Evolutionary conservation across 1,140 invertebrate species (phyloP), one percentile per base, ranked within the genome.

Genomic region (Conus betulinus): DNA sequence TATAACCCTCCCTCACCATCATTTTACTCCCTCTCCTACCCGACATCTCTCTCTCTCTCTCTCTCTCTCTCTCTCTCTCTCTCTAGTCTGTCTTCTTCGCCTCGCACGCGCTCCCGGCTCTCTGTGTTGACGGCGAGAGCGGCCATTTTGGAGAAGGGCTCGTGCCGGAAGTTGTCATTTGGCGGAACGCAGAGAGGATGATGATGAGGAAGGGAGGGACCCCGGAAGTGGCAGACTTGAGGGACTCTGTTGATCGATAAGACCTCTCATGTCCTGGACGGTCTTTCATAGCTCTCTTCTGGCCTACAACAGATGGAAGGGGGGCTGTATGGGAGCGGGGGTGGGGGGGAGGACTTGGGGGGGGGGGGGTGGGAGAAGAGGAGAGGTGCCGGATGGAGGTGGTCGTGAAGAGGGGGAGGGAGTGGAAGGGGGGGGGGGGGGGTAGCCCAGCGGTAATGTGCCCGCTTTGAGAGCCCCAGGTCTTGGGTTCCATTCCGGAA

Each of bases 131-230:
- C 67, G 67, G 60, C 67, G 67, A 71, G 13, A 71, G 67, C 67
- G 67, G 67, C 67, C 67, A 71, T 71, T 71, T 71, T 71, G 67
- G 20, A 71, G 67, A 20, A 71, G 67, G 67, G 67, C 67, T 71
- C 67, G 67, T 71, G 67, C 67, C 67, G 67, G 67, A 71, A 71
- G 67, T 71, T 71, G 67, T 71, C 67, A 71, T 71, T 71, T 71
- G 67, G 67, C 67, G 67, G 67, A 71, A 71, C 67, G 67, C 67
- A 13, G 67, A 71, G 67, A 71, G 67, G 67, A 71, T 71, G 67
- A 71, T 71, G n/a, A 39, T 39, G 39, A 39, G 39, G 39, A 39
- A 39, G 67, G 67, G 67, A 71, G 67, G 67, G 6, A 20, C 6
- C 6, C 8, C 8, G 57, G 57, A 15, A 71, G 67, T 71, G 67